Percentiles rank a stretch among this genome's conserved stretches.
Evolutionary conservation across 2,113 vertebrate genomes (phyloP).

Genomic region (Notarius lentiginosus): DNA sequence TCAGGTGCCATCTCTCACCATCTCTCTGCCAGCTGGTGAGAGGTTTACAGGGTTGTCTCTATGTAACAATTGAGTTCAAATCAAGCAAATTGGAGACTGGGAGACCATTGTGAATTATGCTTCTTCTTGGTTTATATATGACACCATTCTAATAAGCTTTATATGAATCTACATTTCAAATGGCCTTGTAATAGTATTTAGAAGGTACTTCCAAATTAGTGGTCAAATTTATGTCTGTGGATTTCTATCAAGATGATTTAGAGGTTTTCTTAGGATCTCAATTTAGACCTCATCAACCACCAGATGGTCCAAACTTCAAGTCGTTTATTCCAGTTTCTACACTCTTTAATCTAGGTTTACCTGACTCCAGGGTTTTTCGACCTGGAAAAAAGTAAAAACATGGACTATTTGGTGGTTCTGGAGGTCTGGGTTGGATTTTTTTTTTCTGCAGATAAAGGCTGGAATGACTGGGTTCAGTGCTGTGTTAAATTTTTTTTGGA

Average conservation of each 20-base stretch:
- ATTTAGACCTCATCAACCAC: slow-evolving; percentile 13
- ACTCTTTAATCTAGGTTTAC: background rate
- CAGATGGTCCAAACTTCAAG: background rate
- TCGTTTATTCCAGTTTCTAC: background rate
- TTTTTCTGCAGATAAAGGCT: slow-evolving; percentile 18
- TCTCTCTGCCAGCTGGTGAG: slow-evolving; percentile 14
- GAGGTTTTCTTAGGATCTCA: background rate
- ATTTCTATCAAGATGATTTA: background rate
- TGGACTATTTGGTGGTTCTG: background rate
- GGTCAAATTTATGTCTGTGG: background rate
- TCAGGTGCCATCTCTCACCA: slow-evolving; percentile 7
- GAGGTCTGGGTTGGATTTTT: background rate
- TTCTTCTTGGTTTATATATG: slow-evolving; percentile 2
- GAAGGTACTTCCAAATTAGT: slow-evolving; percentile 9
- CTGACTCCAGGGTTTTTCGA: background rate
- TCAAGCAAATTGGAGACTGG: slow-evolving; percentile 25
- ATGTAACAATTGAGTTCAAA: slow-evolving; percentile 11
- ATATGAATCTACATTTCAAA: slow-evolving; percentile 14
- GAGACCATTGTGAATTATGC: slow-evolving; percentile 20
- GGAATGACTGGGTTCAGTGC: slow-evolving; percentile 49
- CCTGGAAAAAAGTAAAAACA: background rate
- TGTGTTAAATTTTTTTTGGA: slow-evolving; percentile 54
- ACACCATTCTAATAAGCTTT: slow-evolving; percentile 8
- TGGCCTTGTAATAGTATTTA: slow-evolving; percentile 16
- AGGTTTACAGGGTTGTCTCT: slow-evolving; percentile 16